phyloP scores from a whole-genome alignment of 1,140 invertebrate species.

The Asobara japonica region DNA sequence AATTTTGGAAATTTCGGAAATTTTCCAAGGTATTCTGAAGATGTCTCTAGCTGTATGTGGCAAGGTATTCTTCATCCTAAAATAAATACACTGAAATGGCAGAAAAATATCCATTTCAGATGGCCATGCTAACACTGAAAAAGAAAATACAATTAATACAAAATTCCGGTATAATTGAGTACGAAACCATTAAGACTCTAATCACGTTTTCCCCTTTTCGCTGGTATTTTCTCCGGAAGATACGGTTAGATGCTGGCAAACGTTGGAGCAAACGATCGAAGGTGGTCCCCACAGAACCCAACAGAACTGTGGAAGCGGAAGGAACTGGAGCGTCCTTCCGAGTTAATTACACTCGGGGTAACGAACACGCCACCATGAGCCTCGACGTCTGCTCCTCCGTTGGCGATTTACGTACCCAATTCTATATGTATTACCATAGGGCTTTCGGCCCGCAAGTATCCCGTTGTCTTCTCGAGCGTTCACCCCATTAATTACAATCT shows the following conservation, averaged over 20 bases:
- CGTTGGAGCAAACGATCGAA: constrained; percentile 8
- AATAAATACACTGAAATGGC: too few species aligned
- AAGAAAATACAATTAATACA: background rate
- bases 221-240: background rate
- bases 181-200: constrained; percentile 27
- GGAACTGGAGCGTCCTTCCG: constrained; percentile 46
- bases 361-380: constrained; percentile 36
- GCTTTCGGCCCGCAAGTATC: background rate
- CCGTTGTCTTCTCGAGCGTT: background rate
- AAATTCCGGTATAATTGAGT: constrained; percentile 26
- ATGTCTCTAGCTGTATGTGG: too few species aligned
- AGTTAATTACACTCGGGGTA: constrained; percentile 55
- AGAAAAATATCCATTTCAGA: too few species aligned
- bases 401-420: constrained; percentile 59
- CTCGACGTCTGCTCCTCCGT: constrained; percentile 48
- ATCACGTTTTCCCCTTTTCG: constrained; percentile 5
- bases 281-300: background rate
- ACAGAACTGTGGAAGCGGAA: constrained; percentile 8
- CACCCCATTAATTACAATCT: constrained; percentile 17
- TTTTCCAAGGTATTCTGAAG: too few species aligned
- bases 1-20: too few species aligned
- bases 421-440: constrained; percentile 41
- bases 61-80: too few species aligned
- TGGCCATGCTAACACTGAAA: too few species aligned
- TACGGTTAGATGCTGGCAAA: background rate